These are phyloP conservation scores for Troides helena DNA, from an alignment of 2,888 invertebrate species.

Conservation along the genomic window DNA sequence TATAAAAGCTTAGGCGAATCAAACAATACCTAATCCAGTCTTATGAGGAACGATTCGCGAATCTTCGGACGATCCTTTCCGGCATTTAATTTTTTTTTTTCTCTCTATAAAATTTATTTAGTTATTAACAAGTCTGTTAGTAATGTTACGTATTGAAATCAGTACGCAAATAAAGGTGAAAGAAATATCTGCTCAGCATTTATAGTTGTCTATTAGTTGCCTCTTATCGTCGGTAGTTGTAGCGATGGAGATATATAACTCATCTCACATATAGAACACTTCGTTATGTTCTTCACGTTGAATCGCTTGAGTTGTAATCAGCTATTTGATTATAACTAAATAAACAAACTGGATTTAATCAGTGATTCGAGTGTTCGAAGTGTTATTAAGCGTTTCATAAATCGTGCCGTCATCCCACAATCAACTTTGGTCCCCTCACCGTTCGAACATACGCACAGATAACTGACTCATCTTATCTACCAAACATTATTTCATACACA, in stretches of 20 bases:
- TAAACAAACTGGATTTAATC: neutral
- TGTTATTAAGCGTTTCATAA: constrained; percentile 9
- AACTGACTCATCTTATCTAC: constrained; percentile 70
- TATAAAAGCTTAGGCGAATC: neutral
- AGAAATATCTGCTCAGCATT: too few species aligned
- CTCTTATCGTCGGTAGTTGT: too few species aligned
- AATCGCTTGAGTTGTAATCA: neutral
- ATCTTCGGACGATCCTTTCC: neutral
- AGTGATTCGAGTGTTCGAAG: constrained; percentile 1
- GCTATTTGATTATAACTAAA: neutral
- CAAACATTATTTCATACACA: constrained; percentile 76
- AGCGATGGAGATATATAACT: too few species aligned
- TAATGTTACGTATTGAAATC: too few species aligned
- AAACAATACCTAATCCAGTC: neutral
- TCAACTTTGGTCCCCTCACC: constrained; percentile 38
- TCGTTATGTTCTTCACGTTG: too few species aligned
- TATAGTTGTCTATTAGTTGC: too few species aligned
- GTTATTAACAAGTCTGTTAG: too few species aligned
- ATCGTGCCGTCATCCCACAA: constrained; percentile 38
- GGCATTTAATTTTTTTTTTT: neutral
- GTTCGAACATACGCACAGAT: constrained; percentile 59
- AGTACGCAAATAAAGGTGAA: too few species aligned
- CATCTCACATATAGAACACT: too few species aligned
- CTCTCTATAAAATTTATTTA: too few species aligned
- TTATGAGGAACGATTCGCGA: neutral